Base-by-base conservation (phyloP, 2,113 vertebrate species). In the Xiphophorus couchianus region DNA sequence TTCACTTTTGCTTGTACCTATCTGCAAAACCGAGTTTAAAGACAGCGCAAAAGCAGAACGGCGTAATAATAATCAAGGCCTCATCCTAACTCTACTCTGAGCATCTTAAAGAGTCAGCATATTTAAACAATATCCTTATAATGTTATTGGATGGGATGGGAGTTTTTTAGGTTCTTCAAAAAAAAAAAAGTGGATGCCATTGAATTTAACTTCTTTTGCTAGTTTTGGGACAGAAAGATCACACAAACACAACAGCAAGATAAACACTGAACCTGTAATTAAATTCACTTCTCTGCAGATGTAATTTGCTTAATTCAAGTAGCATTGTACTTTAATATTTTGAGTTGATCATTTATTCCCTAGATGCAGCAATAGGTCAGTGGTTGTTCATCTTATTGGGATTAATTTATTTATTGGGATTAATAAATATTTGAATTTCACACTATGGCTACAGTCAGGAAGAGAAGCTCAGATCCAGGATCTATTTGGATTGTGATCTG, bases 51-150 rank as follows among this genome's bases (percentile, higher is more conserved):
- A 74, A 54, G 44, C 37, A 62, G 29, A 44, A 60, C n/a, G 51
- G n/a, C 37, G 69, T 74, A 44, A 66, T 66, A 63, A 80, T n/a
- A 58, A 58, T 68, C 10, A 51, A 61, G 33, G 30, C 19, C 4
- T 2, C 66, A 70, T 42, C 39, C 61, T 33, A 69, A 39, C 44
- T 62, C 62, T 3, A 11, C 17, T 73, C 29, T n/a, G n/a, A 35
- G n/a, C 76, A 30, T 66, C 14, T 30, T 51, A 73, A 27, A 71
- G 31, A 81, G 29, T 75, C 62, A 69, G 65, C 73, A 76, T 1
- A 84, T 84, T 73, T 35, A 66, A 65, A 77, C 39, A 81, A 60
- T 61, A 82, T 35, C 51, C 28, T 42, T 29, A 44, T 67, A 58
- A 25, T 33, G 58, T 70, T 61, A 42, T 33, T 51, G 42, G 4